Percentiles rank a stretch among this genome's conserved stretches.
Conservation (phyloP, 2,113 vertebrate genomes). For the Apodemus sylvaticus region DNA sequence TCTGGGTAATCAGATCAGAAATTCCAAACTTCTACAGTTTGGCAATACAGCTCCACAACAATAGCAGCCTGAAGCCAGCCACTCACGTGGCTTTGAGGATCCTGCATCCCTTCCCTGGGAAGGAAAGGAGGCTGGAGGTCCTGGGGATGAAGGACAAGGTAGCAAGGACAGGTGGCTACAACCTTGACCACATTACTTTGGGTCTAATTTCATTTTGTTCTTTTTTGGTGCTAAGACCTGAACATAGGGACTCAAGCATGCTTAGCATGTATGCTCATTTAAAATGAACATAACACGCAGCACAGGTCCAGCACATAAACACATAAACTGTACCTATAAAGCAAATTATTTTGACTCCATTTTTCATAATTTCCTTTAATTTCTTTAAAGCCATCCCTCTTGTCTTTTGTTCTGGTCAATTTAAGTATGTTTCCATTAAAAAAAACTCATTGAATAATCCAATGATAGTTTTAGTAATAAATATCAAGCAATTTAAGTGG, state of each 20-base stretch:
- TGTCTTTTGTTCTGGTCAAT: constrained; percentile 15
- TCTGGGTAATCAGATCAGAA: not conserved
- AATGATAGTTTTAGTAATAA: constrained; percentile 26
- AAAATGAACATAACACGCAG: not conserved
- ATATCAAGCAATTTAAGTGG: not conserved
- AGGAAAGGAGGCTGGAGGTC: not conserved
- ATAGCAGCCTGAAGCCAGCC: not conserved
- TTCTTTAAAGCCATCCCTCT: not conserved
- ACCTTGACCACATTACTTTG: not conserved
- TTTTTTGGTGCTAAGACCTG: not conserved
- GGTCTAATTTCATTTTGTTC: not conserved
- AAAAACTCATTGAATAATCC: constrained; percentile 12
- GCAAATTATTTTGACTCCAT: not conserved
- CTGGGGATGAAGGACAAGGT: not conserved
- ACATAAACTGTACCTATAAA: not conserved
- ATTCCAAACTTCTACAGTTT: not conserved
- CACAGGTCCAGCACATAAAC: not conserved
- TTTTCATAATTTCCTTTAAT: constrained; percentile 36
- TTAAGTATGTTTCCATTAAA: constrained; percentile 32
- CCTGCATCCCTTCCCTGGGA: not conserved
- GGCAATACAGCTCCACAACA: not conserved
- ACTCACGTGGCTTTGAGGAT: not conserved
- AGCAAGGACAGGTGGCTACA: not conserved
- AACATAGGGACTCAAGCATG: not conserved
- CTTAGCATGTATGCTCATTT: not conserved